Evolutionary conservation across 2,888 invertebrate species (phyloP), one percentile per base, ranked within the genome.

Genomic region (Plebejus argus): DNA sequence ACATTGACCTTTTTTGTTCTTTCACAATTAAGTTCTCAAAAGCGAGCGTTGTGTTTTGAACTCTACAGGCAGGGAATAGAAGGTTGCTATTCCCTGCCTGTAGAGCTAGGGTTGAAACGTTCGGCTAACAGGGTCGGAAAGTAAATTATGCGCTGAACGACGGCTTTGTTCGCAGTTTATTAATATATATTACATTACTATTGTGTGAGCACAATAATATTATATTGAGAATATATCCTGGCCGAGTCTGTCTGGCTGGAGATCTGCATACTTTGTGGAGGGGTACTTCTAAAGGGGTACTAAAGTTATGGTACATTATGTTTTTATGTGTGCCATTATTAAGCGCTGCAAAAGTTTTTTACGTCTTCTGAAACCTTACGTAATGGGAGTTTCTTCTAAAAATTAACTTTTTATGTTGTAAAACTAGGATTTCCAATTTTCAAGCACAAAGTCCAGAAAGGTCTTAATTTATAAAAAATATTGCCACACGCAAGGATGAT

Each of bases 21-120:
- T 77, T 78, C n/a, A 45, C 71, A 76, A 80, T 79, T 78, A 56
- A 80, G 76, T 78, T 76, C 66, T 78, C 20, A 10, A 1, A 1
- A 5, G 8, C 12, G n/a, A 70, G 53, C n/a, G 18, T 15, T 33
- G 10, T 4, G 77, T 76, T 75, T 28, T 79, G 35, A 18, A 28
- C 39, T 70, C 15, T 80, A 79, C 28, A 0, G 0, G 2, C 3
- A n/a, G 1, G 53, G 0, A n/a, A n/a, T n/a, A n/a, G n/a, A n/a
- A n/a, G n/a, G n/a, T n/a, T n/a, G n/a, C n/a, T n/a, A n/a, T n/a
- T n/a, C n/a, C n/a, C n/a, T n/a, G n/a, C n/a, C n/a, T n/a, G n/a
- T n/a, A n/a, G n/a, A n/a, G 23, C 74, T 74, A 74, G 74, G 74
- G 74, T 74, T 74, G 74, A 53, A 74, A 49, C 74, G 53, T 74